These are phyloP conservation scores for Capitella teleta DNA, from an alignment of 1,140 invertebrate genomes.

Conservation along the genomic window DNA sequence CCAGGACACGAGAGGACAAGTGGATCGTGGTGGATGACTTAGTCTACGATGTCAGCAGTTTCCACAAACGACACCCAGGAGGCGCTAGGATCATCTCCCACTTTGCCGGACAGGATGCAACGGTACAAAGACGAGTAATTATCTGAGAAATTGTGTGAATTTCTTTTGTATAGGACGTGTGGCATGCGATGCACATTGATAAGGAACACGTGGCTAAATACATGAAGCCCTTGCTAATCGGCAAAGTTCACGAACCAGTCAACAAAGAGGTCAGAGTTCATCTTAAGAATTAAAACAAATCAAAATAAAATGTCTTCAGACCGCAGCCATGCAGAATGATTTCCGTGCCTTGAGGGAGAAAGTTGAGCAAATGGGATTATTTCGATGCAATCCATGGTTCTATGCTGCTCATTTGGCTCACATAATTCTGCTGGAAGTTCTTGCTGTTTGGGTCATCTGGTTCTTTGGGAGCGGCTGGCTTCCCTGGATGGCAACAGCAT, in stretches of 20 bases:
- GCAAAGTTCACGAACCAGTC: no score
- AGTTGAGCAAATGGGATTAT: constrained; percentile 25
- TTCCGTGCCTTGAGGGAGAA: constrained; percentile 25
- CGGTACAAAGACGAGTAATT: constrained; percentile 21
- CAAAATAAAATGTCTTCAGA: neutral
- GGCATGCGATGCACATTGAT: constrained; percentile 29
- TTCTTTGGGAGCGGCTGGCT: constrained; percentile 19
- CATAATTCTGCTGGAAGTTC: constrained; percentile 27
- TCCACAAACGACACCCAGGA: constrained; percentile 36
- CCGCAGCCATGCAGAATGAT: constrained; percentile 16
- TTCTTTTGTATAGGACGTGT: constrained; percentile 5
- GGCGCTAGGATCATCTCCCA: constrained; percentile 33
- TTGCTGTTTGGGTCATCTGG: constrained; percentile 21
- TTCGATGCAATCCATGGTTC: constrained; percentile 30
- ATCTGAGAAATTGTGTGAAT: no score
- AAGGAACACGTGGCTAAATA: constrained; percentile 30
- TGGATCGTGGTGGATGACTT: constrained; percentile 36
- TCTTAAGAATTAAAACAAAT: no score
- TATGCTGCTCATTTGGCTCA: constrained; percentile 25
- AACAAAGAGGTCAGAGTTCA: no score
- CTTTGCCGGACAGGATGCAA: constrained; percentile 39
- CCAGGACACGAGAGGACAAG: constrained; percentile 15
- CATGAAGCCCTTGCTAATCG: constrained; percentile 27
- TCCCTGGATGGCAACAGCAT: constrained; percentile 16
- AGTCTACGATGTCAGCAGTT: constrained; percentile 37